Percentiles rank a stretch among this genome's conserved stretches.
Evolutionary conservation across 2,113 vertebrate genomes (phyloP).

Genomic region (Eptesicus fuscus): DNA sequence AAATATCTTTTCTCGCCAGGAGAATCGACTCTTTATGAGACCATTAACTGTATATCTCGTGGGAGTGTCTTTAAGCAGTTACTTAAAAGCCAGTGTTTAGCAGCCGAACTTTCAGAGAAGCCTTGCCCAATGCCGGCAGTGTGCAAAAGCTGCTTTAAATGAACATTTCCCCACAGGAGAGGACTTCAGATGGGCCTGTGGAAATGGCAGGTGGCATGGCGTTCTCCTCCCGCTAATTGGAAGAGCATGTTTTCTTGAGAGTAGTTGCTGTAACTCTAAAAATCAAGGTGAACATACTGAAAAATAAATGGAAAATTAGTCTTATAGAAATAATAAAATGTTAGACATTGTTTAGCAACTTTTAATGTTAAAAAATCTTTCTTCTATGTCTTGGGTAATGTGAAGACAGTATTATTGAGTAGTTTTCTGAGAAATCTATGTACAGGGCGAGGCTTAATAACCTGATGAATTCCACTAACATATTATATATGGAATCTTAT

Average conservation of each 20-base stretch:
- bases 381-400: not conserved
- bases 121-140: not conserved
- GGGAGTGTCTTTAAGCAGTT: slow-evolving; percentile 29
- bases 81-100: slow-evolving; percentile 9
- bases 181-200: not conserved
- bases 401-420: not conserved
- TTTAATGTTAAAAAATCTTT: not conserved
- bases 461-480: not conserved
- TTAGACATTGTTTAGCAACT: not conserved
- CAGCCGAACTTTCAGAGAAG: slow-evolving; percentile 8
- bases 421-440: not conserved
- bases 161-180: not conserved
- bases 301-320: not conserved
- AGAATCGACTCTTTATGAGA: slow-evolving; percentile 23
- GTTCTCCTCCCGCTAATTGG: not conserved
- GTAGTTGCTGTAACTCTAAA: not conserved
- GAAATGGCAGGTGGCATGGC: not conserved
- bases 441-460: not conserved
- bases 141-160: not conserved
- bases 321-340: not conserved
- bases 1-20: slow-evolving; percentile 30
- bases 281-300: not conserved
- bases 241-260: not conserved
- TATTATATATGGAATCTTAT: not conserved
- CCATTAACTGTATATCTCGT: slow-evolving; percentile 30